These are phyloP conservation scores for Pseudorhiza aurosa DNA, from an alignment of 30 jellyfish, hydroid and myxozoan species.

Conservation along the genomic window DNA sequence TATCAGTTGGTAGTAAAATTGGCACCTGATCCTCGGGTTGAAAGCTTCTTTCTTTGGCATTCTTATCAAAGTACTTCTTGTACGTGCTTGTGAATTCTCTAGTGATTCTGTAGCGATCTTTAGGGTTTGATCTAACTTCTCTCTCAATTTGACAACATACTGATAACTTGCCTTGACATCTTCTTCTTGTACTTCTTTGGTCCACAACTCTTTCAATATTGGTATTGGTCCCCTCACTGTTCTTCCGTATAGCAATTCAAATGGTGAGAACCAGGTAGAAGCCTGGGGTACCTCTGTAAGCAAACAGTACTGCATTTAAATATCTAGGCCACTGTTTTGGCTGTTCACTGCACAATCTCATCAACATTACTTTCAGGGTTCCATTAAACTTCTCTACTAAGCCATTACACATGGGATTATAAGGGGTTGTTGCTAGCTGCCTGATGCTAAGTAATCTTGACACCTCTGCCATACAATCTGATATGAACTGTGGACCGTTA, in stretches of 20 bases:
- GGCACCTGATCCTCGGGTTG: constrained; percentile 53
- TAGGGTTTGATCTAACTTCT: constrained; percentile 35
- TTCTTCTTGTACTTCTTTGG: constrained; percentile 35
- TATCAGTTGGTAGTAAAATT: constrained; percentile 53
- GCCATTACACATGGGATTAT: constrained; percentile 62
- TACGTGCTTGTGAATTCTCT: constrained; percentile 14
- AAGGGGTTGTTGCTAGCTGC: constrained; percentile 53
- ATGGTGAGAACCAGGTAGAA: constrained; percentile 49
- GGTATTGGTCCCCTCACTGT: constrained; percentile 65
- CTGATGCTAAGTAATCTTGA: constrained; percentile 12
- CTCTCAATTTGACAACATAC: constrained; percentile 49
- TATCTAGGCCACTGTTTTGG: constrained; percentile 66
- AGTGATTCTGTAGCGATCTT: constrained; percentile 8
- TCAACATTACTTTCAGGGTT: constrained; percentile 41
- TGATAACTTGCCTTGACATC: constrained; percentile 51
- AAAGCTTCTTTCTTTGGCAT: constrained; percentile 16
- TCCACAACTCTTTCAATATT: constrained; percentile 55
- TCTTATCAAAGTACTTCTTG: constrained; percentile 45
- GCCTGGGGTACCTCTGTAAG: constrained; percentile 73
- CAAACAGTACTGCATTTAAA: constrained; percentile 45
- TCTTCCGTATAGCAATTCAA: constrained; percentile 59
- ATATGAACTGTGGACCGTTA: constrained; percentile 47
- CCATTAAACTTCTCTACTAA: constrained; percentile 54
- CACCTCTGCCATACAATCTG: constrained; percentile 63
- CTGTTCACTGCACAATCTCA: constrained; percentile 58